Evolutionary conservation across 2,797 vertebrate species (phyloP).

Genomic region (Myotis vivesi): DNA sequence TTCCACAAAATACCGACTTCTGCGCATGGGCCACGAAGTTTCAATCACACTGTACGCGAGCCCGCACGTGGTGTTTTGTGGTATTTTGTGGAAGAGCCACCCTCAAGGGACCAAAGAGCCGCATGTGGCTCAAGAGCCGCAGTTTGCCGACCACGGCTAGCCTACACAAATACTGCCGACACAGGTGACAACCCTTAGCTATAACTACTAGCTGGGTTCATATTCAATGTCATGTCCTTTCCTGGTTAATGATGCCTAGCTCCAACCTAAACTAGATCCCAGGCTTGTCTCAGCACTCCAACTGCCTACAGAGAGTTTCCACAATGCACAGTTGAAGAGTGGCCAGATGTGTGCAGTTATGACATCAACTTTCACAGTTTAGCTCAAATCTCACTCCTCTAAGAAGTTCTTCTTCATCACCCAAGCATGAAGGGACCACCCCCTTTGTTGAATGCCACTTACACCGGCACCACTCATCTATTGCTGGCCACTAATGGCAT

Average conservation of each 20-base stretch:
- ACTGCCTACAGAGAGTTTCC: neutral
- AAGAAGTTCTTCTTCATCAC: neutral
- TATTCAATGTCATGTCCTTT: neutral
- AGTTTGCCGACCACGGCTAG: neutral
- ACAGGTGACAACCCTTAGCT: neutral
- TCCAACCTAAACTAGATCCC: neutral
- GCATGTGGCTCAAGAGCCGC: no score
- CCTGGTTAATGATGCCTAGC: neutral
- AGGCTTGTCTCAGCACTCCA: neutral
- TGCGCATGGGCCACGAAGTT: no score
- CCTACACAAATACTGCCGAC: neutral
- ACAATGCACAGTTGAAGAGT: neutral
- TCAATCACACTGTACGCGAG: rapidly evolving
- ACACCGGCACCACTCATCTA: neutral
- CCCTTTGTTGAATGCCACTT: neutral
- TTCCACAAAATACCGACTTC: no score
- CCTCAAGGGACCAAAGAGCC: no score
- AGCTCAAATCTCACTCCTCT: neutral
- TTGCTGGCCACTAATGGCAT: neutral
- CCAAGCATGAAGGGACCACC: neutral
- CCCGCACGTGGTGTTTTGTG: no score
- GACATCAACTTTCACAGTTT: neutral
- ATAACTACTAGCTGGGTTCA: neutral
- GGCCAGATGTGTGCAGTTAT: neutral
- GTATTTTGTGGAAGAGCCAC: no score